A percentile compares a stretch with the other conserved stretches of the same genome.
Evolutionary conservation across 2,888 invertebrate genomes (phyloP).

Genomic region (Apoda limacodes): DNA sequence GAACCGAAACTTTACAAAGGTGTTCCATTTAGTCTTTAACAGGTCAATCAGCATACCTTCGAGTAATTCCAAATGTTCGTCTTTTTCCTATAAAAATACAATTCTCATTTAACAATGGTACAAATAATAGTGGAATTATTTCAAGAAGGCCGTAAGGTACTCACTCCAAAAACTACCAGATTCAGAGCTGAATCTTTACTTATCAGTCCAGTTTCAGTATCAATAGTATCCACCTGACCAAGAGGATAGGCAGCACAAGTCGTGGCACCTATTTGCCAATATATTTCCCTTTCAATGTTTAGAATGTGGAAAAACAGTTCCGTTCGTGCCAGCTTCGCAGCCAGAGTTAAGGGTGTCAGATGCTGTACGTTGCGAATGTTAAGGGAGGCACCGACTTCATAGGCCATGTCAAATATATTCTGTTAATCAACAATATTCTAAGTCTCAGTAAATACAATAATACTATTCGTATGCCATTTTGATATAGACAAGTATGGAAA

Average conservation of each 20-base stretch:
- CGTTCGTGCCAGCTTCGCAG: constrained; percentile 92
- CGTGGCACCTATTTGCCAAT: constrained; percentile 97
- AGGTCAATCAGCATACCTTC: constrained; percentile 95
- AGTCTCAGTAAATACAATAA: no score
- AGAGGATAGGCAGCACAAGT: constrained; percentile 98
- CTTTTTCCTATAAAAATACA: constrained; percentile 83
- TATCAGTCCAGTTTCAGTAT: constrained; percentile 90
- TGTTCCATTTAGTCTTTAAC: constrained; percentile 97
- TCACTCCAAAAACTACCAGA: constrained; percentile 95
- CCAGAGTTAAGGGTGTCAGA: constrained; percentile 91
- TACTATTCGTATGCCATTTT: no score
- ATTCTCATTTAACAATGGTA: no score
- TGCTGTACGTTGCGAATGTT: constrained; percentile 87
- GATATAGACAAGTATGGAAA: no score
- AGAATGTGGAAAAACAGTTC: constrained; percentile 98
- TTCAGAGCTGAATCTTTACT: constrained; percentile 95
- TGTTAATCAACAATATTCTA: no score
- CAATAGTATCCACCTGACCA: constrained; percentile 95
- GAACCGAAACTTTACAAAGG: constrained; percentile 94
- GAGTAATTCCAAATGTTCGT: constrained; percentile 93
- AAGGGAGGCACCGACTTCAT: constrained; percentile 92
- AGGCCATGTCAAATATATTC: constrained; percentile 94
- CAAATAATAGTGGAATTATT: no score
- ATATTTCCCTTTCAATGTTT: constrained; percentile 95
- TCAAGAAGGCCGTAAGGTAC: not conserved